A percentile compares a stretch with the other conserved stretches of the same genome.
Evolutionary conservation across 2,797 vertebrate species (phyloP).

Genomic region (Cephalopachus bancanus): DNA sequence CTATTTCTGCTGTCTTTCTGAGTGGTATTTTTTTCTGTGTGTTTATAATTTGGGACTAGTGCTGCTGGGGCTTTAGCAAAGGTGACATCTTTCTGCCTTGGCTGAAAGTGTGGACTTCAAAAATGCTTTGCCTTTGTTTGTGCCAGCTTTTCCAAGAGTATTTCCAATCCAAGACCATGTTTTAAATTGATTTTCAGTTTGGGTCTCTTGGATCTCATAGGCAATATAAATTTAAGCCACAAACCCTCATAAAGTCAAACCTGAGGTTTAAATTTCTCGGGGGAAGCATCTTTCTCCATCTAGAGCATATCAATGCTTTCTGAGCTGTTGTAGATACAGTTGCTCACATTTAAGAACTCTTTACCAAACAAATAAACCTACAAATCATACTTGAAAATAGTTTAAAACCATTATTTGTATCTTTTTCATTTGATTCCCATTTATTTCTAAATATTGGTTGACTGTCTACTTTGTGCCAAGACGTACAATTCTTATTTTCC

Average conservation of each 20-base stretch:
- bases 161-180: slow-evolving; percentile 4
- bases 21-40: neutral
- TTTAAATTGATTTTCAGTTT: slow-evolving; percentile 69
- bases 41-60: neutral
- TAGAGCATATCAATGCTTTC: neutral
- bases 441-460: slow-evolving; percentile 46
- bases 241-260: neutral
- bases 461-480: neutral
- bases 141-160: slow-evolving; percentile 18
- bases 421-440: slow-evolving; percentile 22
- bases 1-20: neutral
- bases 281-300: neutral
- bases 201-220: neutral
- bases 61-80: neutral
- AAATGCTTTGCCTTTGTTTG: slow-evolving; percentile 60
- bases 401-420: slow-evolving; percentile 7
- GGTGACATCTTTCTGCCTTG: neutral
- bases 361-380: neutral
- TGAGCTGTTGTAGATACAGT: neutral
- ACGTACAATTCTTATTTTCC: neutral
- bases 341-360: neutral
- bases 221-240: slow-evolving; percentile 56
- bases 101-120: neutral
- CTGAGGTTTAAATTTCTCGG: slow-evolving; percentile 47
- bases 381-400: slow-evolving; percentile 36